These are phyloP conservation scores for Anableps anableps DNA, from an alignment of 2,797 vertebrate species.

Conservation along the genomic window DNA sequence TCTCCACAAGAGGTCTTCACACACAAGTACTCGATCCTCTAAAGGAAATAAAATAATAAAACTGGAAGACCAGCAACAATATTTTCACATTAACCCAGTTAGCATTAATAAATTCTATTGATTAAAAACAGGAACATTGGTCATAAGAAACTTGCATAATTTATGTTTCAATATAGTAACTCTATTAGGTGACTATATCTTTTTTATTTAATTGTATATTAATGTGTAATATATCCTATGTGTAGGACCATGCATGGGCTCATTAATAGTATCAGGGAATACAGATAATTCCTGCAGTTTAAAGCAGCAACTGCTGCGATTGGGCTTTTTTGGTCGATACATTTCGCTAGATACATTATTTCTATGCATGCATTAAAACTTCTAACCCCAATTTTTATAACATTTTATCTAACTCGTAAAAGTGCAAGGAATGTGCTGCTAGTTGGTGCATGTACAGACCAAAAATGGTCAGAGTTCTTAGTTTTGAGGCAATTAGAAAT, in stretches of 20 bases:
- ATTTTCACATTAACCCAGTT: background rate
- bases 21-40: slow-evolving; percentile 32
- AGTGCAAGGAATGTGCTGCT: background rate
- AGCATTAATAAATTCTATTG: background rate
- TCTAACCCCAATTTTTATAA: background rate
- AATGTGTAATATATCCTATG: background rate
- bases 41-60: slow-evolving; percentile 47
- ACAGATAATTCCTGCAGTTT: background rate
- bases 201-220: background rate
- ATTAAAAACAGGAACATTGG: background rate
- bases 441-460: background rate
- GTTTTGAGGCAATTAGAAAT: background rate
- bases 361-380: background rate
- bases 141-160: background rate
- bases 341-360: background rate
- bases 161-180: background rate
- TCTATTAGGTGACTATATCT: background rate
- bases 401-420: background rate
- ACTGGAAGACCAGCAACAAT: slow-evolving; percentile 20
- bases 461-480: background rate
- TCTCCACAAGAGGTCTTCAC: slow-evolving; percentile 63
- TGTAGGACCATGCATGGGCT: background rate
- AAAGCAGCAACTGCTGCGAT: background rate
- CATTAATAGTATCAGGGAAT: background rate
- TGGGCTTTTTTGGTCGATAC: background rate